Conservation (phyloP, 2,888 invertebrate genomes). For the Agrotis ipsilon region DNA sequence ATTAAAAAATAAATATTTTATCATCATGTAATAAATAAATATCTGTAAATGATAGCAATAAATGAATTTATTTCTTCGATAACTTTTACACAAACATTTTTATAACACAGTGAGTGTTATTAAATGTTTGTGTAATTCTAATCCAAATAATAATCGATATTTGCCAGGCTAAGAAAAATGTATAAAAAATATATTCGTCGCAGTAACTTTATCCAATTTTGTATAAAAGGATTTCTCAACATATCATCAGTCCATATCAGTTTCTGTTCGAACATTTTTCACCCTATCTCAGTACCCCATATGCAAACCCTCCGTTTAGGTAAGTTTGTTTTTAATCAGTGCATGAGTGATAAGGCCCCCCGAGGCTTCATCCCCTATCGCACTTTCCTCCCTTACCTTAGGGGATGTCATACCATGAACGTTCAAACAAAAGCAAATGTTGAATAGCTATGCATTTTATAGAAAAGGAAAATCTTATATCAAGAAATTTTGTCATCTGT, state of each 20-base stretch:
- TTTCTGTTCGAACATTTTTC: constrained; percentile 52
- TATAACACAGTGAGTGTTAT: too few relatives aligned
- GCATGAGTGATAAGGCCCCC: constrained; percentile 84
- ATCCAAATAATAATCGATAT: neutral
- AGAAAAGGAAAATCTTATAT: constrained; percentile 16
- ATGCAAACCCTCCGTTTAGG: constrained; percentile 78
- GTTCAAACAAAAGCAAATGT: constrained; percentile 64
- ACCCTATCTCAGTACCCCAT: constrained; percentile 69
- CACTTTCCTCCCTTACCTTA: constrained; percentile 74
- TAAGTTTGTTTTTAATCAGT: constrained; percentile 89
- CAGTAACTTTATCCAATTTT: neutral
- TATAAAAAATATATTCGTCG: neutral
- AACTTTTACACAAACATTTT: neutral
- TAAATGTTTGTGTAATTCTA: too few relatives aligned
- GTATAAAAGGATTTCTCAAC: constrained; percentile 19
- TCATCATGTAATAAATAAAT: neutral
- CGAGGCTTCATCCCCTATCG: constrained; percentile 63
- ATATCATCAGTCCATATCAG: constrained; percentile 31
- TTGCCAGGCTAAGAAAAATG: neutral
- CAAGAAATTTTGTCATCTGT: neutral
- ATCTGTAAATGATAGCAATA: neutral
- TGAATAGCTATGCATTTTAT: constrained; percentile 49
- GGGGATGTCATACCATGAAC: constrained; percentile 72
- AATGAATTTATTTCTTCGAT: neutral
- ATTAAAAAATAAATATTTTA: neutral